Evolutionary conservation across 2,113 vertebrate species (phyloP).

Genomic region (Sardina pilchardus): DNA sequence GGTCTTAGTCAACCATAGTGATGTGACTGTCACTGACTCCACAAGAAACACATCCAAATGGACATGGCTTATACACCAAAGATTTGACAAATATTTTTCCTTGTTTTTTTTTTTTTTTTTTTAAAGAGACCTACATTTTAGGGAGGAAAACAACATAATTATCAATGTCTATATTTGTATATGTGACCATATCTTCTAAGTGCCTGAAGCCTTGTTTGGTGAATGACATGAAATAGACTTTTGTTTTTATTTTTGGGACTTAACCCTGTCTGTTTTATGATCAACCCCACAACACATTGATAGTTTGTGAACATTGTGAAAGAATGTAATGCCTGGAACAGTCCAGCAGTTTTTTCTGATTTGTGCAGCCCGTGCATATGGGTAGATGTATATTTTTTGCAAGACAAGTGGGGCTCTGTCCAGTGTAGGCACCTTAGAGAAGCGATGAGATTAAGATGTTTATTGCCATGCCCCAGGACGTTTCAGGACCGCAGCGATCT

Average conservation of each 20-base stretch:
- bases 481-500: neutral
- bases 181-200: constrained; percentile 86
- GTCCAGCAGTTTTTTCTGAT: neutral
- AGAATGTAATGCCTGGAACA: neutral
- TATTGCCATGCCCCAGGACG: neutral
- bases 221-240: neutral
- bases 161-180: constrained; percentile 84
- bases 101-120: constrained; percentile 66
- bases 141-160: constrained; percentile 64
- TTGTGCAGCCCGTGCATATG: neutral
- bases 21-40: neutral
- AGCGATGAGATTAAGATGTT: neutral
- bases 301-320: constrained; percentile 77
- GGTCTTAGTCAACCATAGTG: neutral
- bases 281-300: constrained; percentile 53
- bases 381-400: neutral
- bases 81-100: constrained; percentile 66
- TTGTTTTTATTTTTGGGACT: constrained; percentile 73
- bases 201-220: constrained; percentile 81
- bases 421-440: neutral
- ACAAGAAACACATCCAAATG: neutral
- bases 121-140: constrained; percentile 72
- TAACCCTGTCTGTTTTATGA: constrained; percentile 74
- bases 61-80: constrained; percentile 89
- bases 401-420: neutral